phyloP scores from a whole-genome alignment of 2,113 vertebrate species.

The Chauna torquata region DNA sequence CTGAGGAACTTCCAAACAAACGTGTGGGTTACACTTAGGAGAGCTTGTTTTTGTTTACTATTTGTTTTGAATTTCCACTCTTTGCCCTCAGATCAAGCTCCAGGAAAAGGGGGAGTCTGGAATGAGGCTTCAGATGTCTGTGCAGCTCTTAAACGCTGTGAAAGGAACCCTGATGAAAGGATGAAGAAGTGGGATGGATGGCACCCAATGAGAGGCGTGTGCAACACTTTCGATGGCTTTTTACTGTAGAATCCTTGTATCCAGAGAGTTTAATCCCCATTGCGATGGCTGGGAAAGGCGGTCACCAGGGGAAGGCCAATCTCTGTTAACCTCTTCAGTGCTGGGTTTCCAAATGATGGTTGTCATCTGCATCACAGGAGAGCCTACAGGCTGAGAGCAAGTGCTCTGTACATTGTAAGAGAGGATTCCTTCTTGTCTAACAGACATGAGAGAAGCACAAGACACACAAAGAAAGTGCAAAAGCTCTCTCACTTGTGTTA shows the following conservation, averaged over 20 bases:
- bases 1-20: constrained; percentile 27
- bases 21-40: constrained; percentile 19
- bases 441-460: accelerated
- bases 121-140: constrained; percentile 11
- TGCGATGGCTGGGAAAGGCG: neutral
- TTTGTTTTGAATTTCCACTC: constrained; percentile 43
- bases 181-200: neutral
- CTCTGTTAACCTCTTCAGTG: neutral
- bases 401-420: accelerated
- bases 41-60: constrained; percentile 44
- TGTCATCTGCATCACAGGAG: neutral
- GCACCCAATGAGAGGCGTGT: neutral
- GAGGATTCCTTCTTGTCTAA: neutral
- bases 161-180: neutral
- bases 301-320: neutral
- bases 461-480: neutral
- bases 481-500: neutral
- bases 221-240: neutral
- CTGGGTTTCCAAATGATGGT: neutral
- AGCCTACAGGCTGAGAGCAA: neutral
- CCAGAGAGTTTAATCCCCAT: neutral
- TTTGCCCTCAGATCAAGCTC: constrained; percentile 27
- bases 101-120: neutral
- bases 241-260: neutral
- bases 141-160: neutral